Conservation (phyloP, 2,888 invertebrate genomes). For the Agrotis segetum region DNA sequence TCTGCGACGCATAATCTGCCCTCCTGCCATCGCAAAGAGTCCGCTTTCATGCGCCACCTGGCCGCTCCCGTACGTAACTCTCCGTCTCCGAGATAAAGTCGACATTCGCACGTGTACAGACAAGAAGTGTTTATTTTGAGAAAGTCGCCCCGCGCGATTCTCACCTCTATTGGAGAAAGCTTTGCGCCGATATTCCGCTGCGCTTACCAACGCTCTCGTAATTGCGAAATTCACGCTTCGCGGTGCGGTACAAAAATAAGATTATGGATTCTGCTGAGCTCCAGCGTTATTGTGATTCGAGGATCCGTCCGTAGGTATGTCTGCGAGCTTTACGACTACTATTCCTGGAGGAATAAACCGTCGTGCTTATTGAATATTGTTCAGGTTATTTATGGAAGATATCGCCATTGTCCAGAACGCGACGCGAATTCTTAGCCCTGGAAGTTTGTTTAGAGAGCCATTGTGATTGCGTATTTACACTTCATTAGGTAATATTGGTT, state of each 20-base stretch:
- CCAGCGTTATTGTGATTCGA: constrained; percentile 91
- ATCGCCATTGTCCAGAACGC: constrained; percentile 84
- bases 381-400: constrained; percentile 89
- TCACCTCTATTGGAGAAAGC: constrained; percentile 73
- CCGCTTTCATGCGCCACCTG: constrained; percentile 84
- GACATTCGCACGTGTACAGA: constrained; percentile 89
- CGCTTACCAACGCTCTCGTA: constrained; percentile 76
- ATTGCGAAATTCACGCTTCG: constrained; percentile 91
- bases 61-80: constrained; percentile 77
- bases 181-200: constrained; percentile 79
- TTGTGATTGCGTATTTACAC: constrained; percentile 51
- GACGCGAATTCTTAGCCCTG: constrained; percentile 72
- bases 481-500: constrained; percentile 48
- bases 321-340: constrained; percentile 89
- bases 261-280: constrained; percentile 91
- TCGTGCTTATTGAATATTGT: constrained; percentile 89
- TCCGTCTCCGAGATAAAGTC: constrained; percentile 89
- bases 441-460: constrained; percentile 73
- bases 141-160: constrained; percentile 74
- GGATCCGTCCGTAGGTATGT: constrained; percentile 91
- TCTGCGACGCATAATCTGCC: constrained; percentile 84
- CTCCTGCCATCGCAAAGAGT: constrained; percentile 84
- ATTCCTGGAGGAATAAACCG: constrained; percentile 90
- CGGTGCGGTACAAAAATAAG: constrained; percentile 91
- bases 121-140: constrained; percentile 90